Evolutionary conservation across 2,113 vertebrate genomes (phyloP), one percentile per base, ranked within the genome.

Genomic region (Eidolon helvum): DNA sequence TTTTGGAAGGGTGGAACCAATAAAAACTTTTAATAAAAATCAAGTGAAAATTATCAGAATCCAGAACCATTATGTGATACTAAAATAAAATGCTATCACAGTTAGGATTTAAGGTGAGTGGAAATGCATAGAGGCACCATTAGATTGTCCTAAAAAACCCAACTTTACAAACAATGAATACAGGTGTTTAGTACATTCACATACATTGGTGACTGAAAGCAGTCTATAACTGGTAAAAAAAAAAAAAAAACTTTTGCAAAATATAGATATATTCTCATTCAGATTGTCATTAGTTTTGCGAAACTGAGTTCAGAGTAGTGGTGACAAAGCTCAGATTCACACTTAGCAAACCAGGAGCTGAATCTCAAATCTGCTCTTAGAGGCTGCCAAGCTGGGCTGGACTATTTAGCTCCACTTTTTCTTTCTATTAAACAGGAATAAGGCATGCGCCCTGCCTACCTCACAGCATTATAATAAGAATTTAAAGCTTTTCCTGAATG

Each of bases 1-100:
- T 4, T n/a, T 72, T n/a, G 3, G 28, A 50, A 3, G 2, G 10
- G 21, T 6, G 43, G 5, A 1, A 15, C 40, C 7, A 69, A 88
- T 14, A 75, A 94, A 77, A 94, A 92, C 84, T 71, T n/a, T 22
- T 75, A 94, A 92, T 75, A 26, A 87, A 97, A 97, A 91, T 22
- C 55, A 74, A 55, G 45, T 75, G 65, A 68, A 95, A 90, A 94
- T 83, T 24, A 82, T 26, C 89, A 61, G 7, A 66, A 74, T 43
- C 21, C 79, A 95, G 40, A 66, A 21, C 45, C 83, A 79, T 83
- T 69, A n/a, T 68, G 26, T 66, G 57, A 38, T 43, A 75, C 18
- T 26, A 50, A 11, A 59, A 50, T 40, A 55, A 95, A 96, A 80
- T 80, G 10, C 4, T 79, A 38, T 66, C 57, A 65, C 43, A 53